Base-by-base conservation (phyloP, 2,888 invertebrate species). In the Nowickia ferox region DNA sequence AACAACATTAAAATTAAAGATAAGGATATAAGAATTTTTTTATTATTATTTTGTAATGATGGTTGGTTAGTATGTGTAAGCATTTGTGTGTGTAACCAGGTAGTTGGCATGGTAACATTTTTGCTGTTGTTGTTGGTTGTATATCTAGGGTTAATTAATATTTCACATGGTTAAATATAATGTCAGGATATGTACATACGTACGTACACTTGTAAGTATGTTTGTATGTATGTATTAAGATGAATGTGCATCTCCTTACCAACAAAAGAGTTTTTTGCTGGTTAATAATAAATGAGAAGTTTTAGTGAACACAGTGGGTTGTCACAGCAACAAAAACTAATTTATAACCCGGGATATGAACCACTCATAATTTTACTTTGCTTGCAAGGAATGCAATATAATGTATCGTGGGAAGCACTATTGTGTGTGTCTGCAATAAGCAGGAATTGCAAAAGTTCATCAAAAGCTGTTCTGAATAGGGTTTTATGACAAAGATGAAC, bases 81-180 rank as follows among this genome's bases (percentile, higher is more conserved):
- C 48, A 9, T 38, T 9, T 17, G 15, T 55, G 15, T 61, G 48
- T 17, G 40, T n/a, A 42, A 53, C 44, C 30, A 71, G 71, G 55
- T 72, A 55, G 63, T 80, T 80, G 71, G 55, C 65, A 46, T 42
- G 65, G 74, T 74, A 59, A 74, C 40, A 72, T 38, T 44, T 9
- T 38, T 76, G 38, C 3, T 53, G 6, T 38, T 65, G 10, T 65
- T 46, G n/a, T 22, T 40, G 42, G 38, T 51, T 51, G 30, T 69
- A 42, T 61, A 61, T 42, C 78, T 69, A 61, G 77, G 84, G 81
- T 85, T 85, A 85, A 85, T 85, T 85, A 85, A 85, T 81, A 81
- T 81, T 85, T 82, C 68, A 74, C 74, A 77, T 63, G 19, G 66
- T 69, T 61, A 57, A 65, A 78, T 30, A 51, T 61, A 51, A 78